phyloP scores from a whole-genome alignment of 2,113 vertebrate species.

The Echinops telfairi region DNA sequence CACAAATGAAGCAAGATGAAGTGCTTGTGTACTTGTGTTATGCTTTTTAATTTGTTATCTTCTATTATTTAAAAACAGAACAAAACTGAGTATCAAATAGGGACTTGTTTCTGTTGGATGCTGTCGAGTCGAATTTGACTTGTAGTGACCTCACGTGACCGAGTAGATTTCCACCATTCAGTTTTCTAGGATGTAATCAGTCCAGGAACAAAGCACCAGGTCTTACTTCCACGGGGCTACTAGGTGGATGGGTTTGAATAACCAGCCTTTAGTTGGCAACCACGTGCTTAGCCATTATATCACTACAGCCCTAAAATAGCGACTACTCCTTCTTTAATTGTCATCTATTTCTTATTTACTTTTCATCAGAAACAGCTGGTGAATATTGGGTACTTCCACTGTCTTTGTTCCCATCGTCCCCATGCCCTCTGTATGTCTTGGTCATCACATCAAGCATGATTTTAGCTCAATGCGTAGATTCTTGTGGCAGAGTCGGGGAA shows the following conservation, averaged over 20 bases:
- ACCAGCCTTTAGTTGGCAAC: background rate
- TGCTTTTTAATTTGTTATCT: no score
- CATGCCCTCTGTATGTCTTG: accelerated
- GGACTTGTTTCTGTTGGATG: no score
- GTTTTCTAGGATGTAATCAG: background rate
- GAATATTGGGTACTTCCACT: background rate
- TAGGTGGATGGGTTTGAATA: background rate
- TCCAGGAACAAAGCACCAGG: background rate
- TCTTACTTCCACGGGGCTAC: background rate
- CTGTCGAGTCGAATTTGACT: background rate
- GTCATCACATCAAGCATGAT: background rate
- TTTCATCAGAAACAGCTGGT: background rate
- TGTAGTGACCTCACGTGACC: background rate
- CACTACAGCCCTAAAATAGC: background rate
- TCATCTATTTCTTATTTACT: background rate
- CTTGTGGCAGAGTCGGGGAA: background rate
- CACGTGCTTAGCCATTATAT: background rate
- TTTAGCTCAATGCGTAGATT: background rate
- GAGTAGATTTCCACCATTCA: background rate
- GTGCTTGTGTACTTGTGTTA: no score
- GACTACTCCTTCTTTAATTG: no score
- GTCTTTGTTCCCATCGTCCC: background rate
- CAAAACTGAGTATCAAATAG: no score
- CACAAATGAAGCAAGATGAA: no score
- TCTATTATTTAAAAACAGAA: no score